A percentile compares a stretch with the other conserved stretches of the same genome.
phyloP scores from a whole-genome alignment of 1,140 invertebrate genomes.

The Heliconius himera region DNA sequence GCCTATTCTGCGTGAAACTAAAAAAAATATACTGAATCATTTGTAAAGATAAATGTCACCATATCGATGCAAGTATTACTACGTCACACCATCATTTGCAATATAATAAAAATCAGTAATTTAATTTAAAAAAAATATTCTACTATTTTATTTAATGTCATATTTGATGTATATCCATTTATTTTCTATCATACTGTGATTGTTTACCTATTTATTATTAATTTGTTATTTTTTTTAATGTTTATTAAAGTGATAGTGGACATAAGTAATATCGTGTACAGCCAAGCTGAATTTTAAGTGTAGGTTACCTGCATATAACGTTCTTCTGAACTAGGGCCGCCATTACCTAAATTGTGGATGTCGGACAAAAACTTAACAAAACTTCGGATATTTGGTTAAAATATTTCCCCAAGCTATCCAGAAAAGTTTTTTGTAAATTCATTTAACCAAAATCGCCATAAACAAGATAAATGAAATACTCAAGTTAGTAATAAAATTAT shows the following conservation, averaged over 20 bases:
- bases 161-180: conserved; percentile 37
- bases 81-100: background rate
- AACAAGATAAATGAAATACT: too few species aligned
- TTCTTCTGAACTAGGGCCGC: background rate
- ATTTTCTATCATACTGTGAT: conserved; percentile 54
- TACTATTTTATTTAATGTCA: conserved; percentile 30
- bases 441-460: too few species aligned
- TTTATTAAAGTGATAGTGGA: conserved; percentile 43
- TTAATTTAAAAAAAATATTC: background rate
- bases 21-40: background rate
- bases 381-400: too few species aligned
- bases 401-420: too few species aligned
- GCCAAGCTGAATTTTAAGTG: conserved; percentile 43
- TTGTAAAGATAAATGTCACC: background rate
- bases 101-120: background rate
- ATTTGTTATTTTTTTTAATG: conserved; percentile 56
- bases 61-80: background rate
- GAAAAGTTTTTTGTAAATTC: too few species aligned
- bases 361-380: too few species aligned
- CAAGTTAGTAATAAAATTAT: too few species aligned
- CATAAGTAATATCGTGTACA: conserved; percentile 36
- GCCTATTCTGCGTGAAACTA: too few species aligned
- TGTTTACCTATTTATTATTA: conserved; percentile 57
- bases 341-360: background rate
- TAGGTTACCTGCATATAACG: conserved; percentile 24